phyloP scores from a whole-genome alignment of 2,797 vertebrate genomes.

The Thripadectes ignobilis region DNA sequence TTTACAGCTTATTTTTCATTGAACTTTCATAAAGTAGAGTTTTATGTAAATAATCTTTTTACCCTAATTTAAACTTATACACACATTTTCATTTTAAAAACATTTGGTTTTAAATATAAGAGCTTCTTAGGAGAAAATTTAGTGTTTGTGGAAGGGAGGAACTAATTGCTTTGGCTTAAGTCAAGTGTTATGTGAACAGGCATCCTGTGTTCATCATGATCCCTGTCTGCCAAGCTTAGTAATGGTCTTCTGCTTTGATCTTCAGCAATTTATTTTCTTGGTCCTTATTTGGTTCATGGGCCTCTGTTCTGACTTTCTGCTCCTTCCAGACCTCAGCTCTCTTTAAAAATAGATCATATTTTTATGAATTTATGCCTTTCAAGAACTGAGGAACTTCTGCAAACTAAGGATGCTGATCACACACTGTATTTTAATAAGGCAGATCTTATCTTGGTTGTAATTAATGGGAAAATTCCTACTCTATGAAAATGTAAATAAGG shows the following conservation, averaged over 20 bases:
- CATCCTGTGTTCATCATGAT: neutral
- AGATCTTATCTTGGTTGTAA: neutral
- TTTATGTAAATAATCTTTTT: constrained; percentile 23
- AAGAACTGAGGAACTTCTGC: neutral
- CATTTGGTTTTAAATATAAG: neutral
- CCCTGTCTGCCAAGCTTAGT: neutral
- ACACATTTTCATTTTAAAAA: neutral
- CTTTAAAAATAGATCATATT: neutral
- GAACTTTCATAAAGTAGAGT: neutral
- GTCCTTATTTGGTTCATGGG: neutral
- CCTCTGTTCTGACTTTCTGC: neutral
- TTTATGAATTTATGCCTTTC: neutral
- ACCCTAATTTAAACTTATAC: neutral
- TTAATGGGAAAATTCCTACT: neutral
- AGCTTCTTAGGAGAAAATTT: neutral
- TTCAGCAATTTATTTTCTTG: neutral
- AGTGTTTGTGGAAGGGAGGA: neutral
- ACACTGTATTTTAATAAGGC: neutral
- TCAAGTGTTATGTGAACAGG: neutral
- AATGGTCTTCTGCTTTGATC: neutral
- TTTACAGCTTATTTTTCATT: neutral
- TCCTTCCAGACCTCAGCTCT: neutral
- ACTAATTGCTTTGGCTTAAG: neutral
- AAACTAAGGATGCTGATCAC: neutral
- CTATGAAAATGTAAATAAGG: neutral